Evolutionary conservation across 2,113 vertebrate species (phyloP).

Genomic region (Phaethornis superciliosus): DNA sequence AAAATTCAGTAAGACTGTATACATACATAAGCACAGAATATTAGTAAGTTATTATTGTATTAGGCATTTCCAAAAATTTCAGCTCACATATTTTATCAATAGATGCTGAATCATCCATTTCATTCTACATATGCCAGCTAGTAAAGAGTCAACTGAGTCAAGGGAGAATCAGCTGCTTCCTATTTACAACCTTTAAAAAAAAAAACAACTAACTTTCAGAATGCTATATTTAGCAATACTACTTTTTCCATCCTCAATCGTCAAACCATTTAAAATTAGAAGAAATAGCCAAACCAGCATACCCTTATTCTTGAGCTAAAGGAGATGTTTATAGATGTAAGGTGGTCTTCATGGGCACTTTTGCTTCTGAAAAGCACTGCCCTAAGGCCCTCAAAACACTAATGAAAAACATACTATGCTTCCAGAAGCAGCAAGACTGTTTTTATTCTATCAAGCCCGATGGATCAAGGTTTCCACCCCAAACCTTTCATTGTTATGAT

Average conservation of each 20-base stretch:
- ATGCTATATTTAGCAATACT: background rate
- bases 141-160: conserved; percentile 43
- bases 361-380: background rate
- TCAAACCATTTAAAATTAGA: background rate
- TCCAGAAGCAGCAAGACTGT: background rate
- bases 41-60: background rate
- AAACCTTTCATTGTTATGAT: background rate
- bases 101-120: conserved; percentile 41
- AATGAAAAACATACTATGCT: background rate
- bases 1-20: background rate
- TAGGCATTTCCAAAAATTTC: conserved; percentile 18
- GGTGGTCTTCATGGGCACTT: background rate
- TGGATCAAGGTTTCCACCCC: background rate
- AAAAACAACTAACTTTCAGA: background rate
- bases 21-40: background rate
- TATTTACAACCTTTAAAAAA: background rate
- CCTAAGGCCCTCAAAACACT: background rate
- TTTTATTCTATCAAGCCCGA: background rate
- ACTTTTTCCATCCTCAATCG: background rate
- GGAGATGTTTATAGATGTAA: background rate
- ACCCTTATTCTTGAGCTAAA: background rate
- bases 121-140: background rate
- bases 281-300: background rate
- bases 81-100: conserved; percentile 24
- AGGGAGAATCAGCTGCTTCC: conserved; percentile 34